Evolutionary conservation across 2,888 invertebrate genomes (phyloP).

Genomic region (Dicycla oo): DNA sequence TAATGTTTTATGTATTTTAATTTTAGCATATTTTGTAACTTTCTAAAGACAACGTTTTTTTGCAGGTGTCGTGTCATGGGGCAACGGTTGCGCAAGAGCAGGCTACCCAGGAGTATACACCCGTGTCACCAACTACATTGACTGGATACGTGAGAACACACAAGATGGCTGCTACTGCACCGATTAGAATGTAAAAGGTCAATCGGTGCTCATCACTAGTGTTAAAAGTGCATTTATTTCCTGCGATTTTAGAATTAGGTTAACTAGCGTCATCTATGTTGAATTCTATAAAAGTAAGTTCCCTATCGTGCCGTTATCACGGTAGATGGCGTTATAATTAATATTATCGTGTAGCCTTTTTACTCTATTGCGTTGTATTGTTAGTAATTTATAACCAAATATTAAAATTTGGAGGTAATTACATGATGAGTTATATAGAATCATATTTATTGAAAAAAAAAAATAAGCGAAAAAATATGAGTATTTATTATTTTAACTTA

Average conservation of each 20-base stretch:
- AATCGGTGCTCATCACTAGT: constrained; percentile 4
- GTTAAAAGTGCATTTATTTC: constrained; percentile 59
- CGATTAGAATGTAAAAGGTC: constrained; percentile 80
- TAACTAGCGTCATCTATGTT: constrained; percentile 49
- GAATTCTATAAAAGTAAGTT: constrained; percentile 5
- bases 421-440: constrained; percentile 30
- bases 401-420: constrained; percentile 60
- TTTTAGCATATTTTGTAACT: constrained; percentile 26
- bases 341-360: constrained; percentile 3
- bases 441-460: constrained; percentile 55
- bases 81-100: constrained; percentile 96
- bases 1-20: constrained; percentile 32
- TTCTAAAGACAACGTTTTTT: constrained; percentile 57
- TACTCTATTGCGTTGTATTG: constrained; percentile 10
- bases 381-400: constrained; percentile 55
- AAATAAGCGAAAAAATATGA: constrained; percentile 35
- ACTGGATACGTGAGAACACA: constrained; percentile 95
- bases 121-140: constrained; percentile 94
- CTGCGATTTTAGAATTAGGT: constrained; percentile 45
- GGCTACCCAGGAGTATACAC: constrained; percentile 97
- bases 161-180: constrained; percentile 95
- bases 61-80: constrained; percentile 96
- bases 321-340: constrained; percentile 39
- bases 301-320: not conserved
- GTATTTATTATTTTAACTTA: not conserved